Conservation (phyloP, 2,113 vertebrate genomes). For the Phalacrocorax aristotelis region DNA sequence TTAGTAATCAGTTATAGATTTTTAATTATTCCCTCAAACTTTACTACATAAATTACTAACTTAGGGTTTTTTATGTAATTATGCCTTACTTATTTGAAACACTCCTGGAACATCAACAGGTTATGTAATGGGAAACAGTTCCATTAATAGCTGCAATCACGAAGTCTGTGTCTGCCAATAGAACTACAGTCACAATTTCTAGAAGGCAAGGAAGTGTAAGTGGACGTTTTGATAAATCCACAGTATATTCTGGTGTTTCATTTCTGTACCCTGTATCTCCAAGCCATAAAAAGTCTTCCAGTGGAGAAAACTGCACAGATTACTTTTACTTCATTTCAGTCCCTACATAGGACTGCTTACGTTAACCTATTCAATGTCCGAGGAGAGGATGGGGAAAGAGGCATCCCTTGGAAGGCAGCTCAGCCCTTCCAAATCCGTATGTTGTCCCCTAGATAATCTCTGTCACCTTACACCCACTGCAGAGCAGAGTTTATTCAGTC, state of each 20-base stretch:
- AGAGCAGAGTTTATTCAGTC: neutral
- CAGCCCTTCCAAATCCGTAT: neutral
- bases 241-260: neutral
- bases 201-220: neutral
- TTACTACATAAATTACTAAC: neutral
- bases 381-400: neutral
- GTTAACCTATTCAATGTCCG: neutral
- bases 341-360: rapidly evolving
- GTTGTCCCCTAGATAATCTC: neutral
- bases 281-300: neutral
- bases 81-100: neutral
- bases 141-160: neutral
- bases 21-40: neutral
- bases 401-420: neutral
- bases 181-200: neutral
- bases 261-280: neutral
- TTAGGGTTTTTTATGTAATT: neutral
- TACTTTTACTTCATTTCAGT: neutral
- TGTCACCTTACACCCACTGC: neutral
- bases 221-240: neutral
- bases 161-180: neutral
- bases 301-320: neutral
- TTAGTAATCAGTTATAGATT: neutral
- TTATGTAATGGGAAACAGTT: neutral
- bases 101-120: rapidly evolving